Evolutionary conservation across 2,113 vertebrate species (phyloP), one percentile per base, ranked within the genome.

Genomic region (Glaucidium brasilianum): DNA sequence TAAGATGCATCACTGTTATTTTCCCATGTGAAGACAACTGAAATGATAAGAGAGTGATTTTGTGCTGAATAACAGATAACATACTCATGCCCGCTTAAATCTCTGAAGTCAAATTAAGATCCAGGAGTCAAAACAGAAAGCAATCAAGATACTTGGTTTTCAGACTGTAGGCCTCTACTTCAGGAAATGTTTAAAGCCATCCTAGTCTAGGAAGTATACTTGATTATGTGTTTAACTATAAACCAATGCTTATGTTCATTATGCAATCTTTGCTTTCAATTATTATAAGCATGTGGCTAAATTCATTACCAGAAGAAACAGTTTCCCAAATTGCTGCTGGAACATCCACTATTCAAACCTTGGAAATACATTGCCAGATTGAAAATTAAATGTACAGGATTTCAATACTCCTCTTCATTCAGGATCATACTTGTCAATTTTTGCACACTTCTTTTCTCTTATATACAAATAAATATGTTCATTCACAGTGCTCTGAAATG

Each of bases 91-190:
- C 45, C 72, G 93, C 62, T 96, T 96, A 82, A 81, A 94, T 86
- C 87, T 96, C 96, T 85, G 25, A 81, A 94, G 93, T 85, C 43
- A 92, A 95, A 95, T 97, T 85, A 93, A 93, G 92, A 83, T 74
- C 71, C 27, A 93, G 55, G 92, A 78, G 26, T 69, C 39, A 96
- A 92, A 92, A 89, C 4, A 67, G 82, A 88, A 52, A 93, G 45
- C n/a, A 92, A 67, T 83, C 73, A 96, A 96, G 96, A 96, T 74
- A 90, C 41, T 77, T 91, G 32, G 12, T 41, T 73, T 91, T 75
- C 41, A 92, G 43, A 89, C n/a, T 63, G 7, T 27, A 73, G 41
- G 17, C 6, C 19, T 6, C 50, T 92, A 50, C 74, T 79, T 96
- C 23, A 85, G 56, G 32, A 83, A 86, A 88, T 19, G 32, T 69